Percentiles rank a stretch among this genome's conserved stretches.
Conservation (phyloP, 2,888 invertebrate species). For the Sminthurides aquaticus region DNA sequence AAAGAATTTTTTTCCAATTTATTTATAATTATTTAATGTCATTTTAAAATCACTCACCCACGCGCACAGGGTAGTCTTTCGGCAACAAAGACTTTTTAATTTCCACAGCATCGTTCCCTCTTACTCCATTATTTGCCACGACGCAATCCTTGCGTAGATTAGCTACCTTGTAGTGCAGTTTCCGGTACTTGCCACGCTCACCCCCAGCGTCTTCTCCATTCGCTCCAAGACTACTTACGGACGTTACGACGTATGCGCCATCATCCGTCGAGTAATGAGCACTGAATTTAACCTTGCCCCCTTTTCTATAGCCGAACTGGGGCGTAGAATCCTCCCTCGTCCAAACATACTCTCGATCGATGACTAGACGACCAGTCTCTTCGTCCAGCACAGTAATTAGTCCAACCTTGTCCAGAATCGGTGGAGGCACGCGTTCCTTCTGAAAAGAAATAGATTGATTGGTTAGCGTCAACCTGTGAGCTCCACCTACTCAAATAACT, state of each 20-base stretch:
- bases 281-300: not conserved
- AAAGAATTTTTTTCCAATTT: no score
- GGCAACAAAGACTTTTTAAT: not conserved
- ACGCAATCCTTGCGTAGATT: not conserved
- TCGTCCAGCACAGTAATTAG: not conserved
- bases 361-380: not conserved
- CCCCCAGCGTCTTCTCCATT: not conserved
- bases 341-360: slow-evolving; percentile 2
- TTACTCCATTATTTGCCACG: not conserved
- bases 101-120: not conserved
- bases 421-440: not conserved
- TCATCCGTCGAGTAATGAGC: not conserved
- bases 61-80: not conserved
- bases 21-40: no score
- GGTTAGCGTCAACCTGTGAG: no score
- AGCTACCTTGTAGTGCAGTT: not conserved
- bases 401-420: not conserved
- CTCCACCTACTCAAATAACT: no score
- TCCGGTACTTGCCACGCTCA: not conserved
- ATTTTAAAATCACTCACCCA: slow-evolving; percentile 1
- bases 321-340: not conserved
- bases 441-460: not conserved
- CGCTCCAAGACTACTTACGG: not conserved
- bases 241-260: not conserved
- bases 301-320: not conserved